Base-by-base conservation (phyloP, 2,113 vertebrate genomes). In the Spheniscus mendiculus region DNA sequence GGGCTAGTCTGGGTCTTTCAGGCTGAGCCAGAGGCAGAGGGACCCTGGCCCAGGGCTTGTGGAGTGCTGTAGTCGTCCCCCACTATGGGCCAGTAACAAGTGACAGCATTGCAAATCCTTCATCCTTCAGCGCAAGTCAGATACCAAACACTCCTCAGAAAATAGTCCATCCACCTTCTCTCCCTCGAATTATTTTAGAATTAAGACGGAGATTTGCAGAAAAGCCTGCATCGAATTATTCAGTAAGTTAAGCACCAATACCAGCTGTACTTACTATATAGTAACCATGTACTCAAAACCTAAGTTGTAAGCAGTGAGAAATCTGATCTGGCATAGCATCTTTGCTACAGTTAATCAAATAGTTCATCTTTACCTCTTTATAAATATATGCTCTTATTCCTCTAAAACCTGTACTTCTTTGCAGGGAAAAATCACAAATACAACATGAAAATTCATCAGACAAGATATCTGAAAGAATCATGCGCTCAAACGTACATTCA, bases 391-490 rank as follows among this genome's bases (percentile, higher is more conserved):
- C 52, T 77, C 87, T 77, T 85, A 69, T 50, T 95, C 62, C 95
- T 88, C 82, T 66, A 69, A 85, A 95, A 91, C 86, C 93, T 15
- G 66, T 40, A 30, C 62, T 93, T 14, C 83, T 69, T 71, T 19
- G 45, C 86, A 65, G 16, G 44, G 58, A 85, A 80, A 70, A 96
- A 91, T 73, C 90, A 65, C 95, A 58, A 91, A 83, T 55, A 45
- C 4, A 20, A 89, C 89, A 92, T 69, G 92, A 95, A 91, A 96
- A 94, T 90, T 65, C 55, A 89, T 80, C 84, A 83, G 94, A 94
- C 91, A 86, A n/a, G 87, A 3, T 47, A 87, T 94, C 71, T 83
- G 87, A 88, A 78, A 77, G 94, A 88, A 62, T 80, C 53, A 23
- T 23, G 84, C 92, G 87, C 91, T 26, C 55, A 15, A 56, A 77